Base-by-base conservation (phyloP, 1,140 invertebrate species). In the Sminthurinus signatus region DNA sequence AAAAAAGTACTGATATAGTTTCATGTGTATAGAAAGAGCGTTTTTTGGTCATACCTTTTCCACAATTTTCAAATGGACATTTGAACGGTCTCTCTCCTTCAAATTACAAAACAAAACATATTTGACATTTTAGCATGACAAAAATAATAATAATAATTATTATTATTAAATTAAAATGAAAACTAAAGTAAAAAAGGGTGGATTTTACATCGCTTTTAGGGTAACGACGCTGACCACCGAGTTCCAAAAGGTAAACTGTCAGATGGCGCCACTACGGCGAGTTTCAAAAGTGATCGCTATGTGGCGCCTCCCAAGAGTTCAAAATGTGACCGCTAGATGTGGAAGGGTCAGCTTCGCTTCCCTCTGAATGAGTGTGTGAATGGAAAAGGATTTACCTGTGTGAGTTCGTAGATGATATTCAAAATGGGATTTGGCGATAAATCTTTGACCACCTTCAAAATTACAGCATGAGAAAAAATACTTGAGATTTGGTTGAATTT, bases 11-110 rank as follows among this genome's bases (percentile, higher is more conserved):
- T 36, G 15, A 36, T 8, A 8, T 36, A 8, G 15, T 36, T 36
- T 8, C 32, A 5, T 36, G 32, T 8, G 32, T 8, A 36, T 36
- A 8, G 32, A 15, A 36, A 8, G 32, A 36, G 32, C 15, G 15
- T 5, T 36, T 5, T 36, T 15, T 8, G 15, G 32, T 8, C 32
- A 8, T 15, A 36, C 32, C 32, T 15, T 79, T 79, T 15, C 76
- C 75, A 74, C 84, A 86, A 10, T 78, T 69, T n/a, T n/a, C n/a
- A n/a, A n/a, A n/a, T 1, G 73, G 46, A 73, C 84, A 86, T 1
- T 74, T 64, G 72, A 78, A 83, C 0, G 83, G 81, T 28, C 78
- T 75, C 19, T 78, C 75, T 0, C 78, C 79, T 2, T 77, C 78
- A 72, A 84, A 82, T 23, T 10, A 48, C 28, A 27, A 29, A 50